Conservation (phyloP, 2,888 invertebrate genomes). For the Ophioninae sp. region DNA sequence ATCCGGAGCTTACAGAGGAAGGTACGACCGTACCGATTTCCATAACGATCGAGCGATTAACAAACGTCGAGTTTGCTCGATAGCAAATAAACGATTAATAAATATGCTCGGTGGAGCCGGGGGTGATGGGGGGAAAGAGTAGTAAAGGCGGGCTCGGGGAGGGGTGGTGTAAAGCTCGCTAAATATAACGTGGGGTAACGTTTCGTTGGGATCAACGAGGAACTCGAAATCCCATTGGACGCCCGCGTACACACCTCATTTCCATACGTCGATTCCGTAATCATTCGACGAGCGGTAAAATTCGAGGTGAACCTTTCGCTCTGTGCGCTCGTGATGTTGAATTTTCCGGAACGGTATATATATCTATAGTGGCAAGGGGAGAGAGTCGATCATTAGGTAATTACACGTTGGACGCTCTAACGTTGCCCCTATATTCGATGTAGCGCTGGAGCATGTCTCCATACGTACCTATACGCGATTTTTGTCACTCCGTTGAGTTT, state of each 20-base stretch:
- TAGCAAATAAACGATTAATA: constrained; percentile 64
- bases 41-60: constrained; percentile 64
- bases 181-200: constrained; percentile 34
- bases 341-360: constrained; percentile 36
- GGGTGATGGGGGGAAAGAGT: neutral
- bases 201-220: constrained; percentile 49
- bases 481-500: constrained; percentile 19
- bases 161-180: constrained; percentile 24
- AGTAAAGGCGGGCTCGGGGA: neutral
- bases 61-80: constrained; percentile 51
- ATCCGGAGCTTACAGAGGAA: constrained; percentile 31
- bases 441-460: neutral
- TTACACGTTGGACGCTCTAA: constrained; percentile 23
- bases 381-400: constrained; percentile 46
- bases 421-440: constrained; percentile 18
- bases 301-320: constrained; percentile 28
- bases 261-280: constrained; percentile 61
- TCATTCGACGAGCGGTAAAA: constrained; percentile 58
- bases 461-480: neutral
- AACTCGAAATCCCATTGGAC: constrained; percentile 35
- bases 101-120: constrained; percentile 50
- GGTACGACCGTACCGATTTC: constrained; percentile 56
- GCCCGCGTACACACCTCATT: constrained; percentile 51
- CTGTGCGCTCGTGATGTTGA: constrained; percentile 25
- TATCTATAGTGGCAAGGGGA: neutral